phyloP scores from a whole-genome alignment of 2,113 vertebrate genomes.

The Xiphophorus hellerii region DNA sequence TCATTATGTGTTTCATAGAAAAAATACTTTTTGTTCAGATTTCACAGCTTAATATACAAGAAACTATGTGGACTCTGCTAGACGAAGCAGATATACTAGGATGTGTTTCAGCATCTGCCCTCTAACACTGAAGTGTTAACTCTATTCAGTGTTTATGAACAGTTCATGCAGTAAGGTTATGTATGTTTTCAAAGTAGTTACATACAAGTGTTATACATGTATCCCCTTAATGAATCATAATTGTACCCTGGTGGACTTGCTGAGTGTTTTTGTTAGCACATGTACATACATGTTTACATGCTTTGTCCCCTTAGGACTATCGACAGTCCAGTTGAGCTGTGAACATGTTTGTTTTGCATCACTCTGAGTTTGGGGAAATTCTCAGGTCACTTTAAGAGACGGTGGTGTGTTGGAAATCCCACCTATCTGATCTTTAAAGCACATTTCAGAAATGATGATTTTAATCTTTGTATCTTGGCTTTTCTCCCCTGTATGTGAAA shows the following conservation, averaged over 20 bases:
- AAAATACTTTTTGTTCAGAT: not conserved
- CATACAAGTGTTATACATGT: conserved; percentile 33
- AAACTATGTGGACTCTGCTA: not conserved
- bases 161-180: not conserved
- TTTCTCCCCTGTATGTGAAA: not conserved
- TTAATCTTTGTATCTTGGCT: not conserved
- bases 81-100: not conserved
- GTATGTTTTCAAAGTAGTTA: conserved; percentile 11
- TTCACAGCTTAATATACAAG: not conserved
- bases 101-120: not conserved
- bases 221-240: conserved; percentile 58
- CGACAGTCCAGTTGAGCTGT: conserved; percentile 11
- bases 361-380: conserved; percentile 6
- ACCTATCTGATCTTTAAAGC: not conserved
- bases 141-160: not conserved
- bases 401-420: not conserved
- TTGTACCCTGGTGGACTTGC: conserved; percentile 50
- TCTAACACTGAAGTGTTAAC: not conserved
- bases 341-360: conserved; percentile 37
- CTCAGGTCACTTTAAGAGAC: conserved; percentile 29
- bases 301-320: conserved; percentile 13
- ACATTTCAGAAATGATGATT: not conserved
- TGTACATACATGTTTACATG: conserved; percentile 39
- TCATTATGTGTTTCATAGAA: not conserved
- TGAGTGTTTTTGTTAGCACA: not conserved